phyloP scores from a whole-genome alignment of 2,113 vertebrate species.

The Austrofundulus limnaeus region DNA sequence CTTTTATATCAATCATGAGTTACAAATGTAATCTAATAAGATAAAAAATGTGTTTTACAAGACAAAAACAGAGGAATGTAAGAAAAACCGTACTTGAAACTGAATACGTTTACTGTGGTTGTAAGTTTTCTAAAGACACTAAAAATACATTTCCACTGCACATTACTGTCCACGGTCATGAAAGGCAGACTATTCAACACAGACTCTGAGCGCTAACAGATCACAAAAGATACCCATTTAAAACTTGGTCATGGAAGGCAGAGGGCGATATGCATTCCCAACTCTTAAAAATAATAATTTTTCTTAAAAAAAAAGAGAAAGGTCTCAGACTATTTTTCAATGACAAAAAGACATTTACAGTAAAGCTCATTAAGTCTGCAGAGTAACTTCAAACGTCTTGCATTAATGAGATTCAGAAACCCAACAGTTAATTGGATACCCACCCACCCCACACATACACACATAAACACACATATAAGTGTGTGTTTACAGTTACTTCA shows the following conservation, averaged over 20 bases:
- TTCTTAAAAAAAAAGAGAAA: neutral
- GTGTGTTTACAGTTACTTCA: constrained; percentile 6
- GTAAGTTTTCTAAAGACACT: neutral
- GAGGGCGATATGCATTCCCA: neutral
- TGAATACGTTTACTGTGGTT: neutral
- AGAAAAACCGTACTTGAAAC: too few relatives aligned
- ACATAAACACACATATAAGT: neutral
- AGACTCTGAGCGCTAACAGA: too few relatives aligned
- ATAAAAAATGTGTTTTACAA: too few relatives aligned
- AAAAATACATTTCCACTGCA: too few relatives aligned
- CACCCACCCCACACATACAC: neutral
- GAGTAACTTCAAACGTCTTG: constrained; percentile 1
- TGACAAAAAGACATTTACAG: neutral
- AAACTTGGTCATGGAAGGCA: too few relatives aligned
- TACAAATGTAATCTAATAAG: neutral
- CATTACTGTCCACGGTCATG: too few relatives aligned
- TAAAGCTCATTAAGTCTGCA: neutral
- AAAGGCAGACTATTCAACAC: neutral
- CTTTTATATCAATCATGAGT: neutral
- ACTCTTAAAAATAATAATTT: neutral
- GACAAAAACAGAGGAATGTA: too few relatives aligned
- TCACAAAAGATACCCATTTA: too few relatives aligned
- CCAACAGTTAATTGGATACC: neutral
- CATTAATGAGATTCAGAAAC: neutral
- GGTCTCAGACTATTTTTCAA: neutral